These are phyloP conservation scores for Contarinia nasturtii DNA, from an alignment of 1,140 invertebrate genomes.

Conservation along the genomic window DNA sequence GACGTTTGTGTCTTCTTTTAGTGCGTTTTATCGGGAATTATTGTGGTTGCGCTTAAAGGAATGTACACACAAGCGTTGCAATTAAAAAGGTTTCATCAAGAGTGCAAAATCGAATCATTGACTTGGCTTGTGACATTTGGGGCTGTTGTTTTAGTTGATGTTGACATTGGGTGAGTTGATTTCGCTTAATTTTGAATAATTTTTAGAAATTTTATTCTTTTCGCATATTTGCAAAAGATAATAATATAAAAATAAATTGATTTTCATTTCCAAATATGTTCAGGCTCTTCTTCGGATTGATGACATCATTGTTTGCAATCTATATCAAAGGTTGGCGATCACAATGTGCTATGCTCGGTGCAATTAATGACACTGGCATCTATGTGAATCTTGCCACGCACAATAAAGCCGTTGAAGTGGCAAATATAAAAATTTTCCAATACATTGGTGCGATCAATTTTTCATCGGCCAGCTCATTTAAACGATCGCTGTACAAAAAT, in stretches of 20 bases:
- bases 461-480: constrained; percentile 16
- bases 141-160: constrained; percentile 61
- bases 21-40: constrained; percentile 66
- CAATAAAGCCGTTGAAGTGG: constrained; percentile 15
- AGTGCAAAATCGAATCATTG: constrained; percentile 63
- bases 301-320: constrained; percentile 14
- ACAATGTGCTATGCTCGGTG: constrained; percentile 14
- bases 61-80: constrained; percentile 70
- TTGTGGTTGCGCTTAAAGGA: constrained; percentile 76
- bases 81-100: constrained; percentile 47
- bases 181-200: too few species aligned
- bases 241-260: too few species aligned
- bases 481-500: constrained; percentile 12
- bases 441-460: constrained; percentile 21
- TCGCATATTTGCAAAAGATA: too few species aligned
- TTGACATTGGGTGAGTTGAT: constrained; percentile 43
- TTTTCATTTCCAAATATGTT: constrained; percentile 1
- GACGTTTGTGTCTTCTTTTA: constrained; percentile 4
- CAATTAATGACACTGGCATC: constrained; percentile 13
- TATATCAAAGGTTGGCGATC: constrained; percentile 21
- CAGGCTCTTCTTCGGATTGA: constrained; percentile 17
- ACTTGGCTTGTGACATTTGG: constrained; percentile 74
- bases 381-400: constrained; percentile 20
- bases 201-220: too few species aligned
- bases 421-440: constrained; percentile 18